A percentile compares a stretch with the other conserved stretches of the same genome.
phyloP scores from a whole-genome alignment of 2,113 vertebrate species.

The Salvator merianae region DNA sequence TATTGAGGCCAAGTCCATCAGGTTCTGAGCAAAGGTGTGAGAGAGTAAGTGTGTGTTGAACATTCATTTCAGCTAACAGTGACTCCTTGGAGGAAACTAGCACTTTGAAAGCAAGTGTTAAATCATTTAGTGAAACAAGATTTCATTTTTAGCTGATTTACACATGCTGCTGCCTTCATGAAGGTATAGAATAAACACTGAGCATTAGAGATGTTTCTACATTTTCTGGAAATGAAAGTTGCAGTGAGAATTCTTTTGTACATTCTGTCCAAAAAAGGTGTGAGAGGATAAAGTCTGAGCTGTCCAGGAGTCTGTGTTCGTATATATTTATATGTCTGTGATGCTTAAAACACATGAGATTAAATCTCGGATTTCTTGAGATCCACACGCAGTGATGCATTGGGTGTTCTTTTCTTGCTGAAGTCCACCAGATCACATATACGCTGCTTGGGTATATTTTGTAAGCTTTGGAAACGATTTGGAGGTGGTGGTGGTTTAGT shows the following conservation, averaged over 20 bases:
- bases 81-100: neutral
- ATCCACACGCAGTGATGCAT: neutral
- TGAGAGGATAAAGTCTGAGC: neutral
- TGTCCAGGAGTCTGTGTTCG: rapidly evolving
- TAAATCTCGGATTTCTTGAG: neutral
- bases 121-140: conserved; percentile 18
- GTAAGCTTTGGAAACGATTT: neutral
- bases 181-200: conserved; percentile 30
- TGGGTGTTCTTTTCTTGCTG: neutral
- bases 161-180: conserved; percentile 24
- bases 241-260: neutral
- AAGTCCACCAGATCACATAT: neutral
- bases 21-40: neutral
- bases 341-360: neutral
- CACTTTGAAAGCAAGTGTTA: neutral
- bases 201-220: neutral
- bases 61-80: neutral
- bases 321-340: neutral
- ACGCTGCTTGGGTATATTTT: neutral
- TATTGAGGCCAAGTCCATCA: neutral
- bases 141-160: neutral
- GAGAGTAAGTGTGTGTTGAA: neutral
- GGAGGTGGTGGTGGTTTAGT: no score
- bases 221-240: conserved; percentile 30
- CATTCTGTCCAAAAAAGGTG: neutral